Conservation (phyloP, 2,797 vertebrate genomes). For the Tangara arthus region DNA sequence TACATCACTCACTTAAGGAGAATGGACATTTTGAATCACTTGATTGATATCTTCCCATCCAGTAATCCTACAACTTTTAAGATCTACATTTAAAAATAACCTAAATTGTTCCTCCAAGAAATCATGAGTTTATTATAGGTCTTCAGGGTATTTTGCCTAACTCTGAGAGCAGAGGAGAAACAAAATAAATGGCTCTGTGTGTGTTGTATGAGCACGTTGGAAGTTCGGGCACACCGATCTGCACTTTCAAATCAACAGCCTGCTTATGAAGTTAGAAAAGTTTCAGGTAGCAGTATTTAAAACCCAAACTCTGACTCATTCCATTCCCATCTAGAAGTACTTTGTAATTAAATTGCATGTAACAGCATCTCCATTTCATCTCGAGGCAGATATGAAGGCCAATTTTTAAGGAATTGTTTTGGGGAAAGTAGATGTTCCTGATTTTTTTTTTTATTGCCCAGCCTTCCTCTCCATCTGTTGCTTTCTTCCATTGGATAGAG, state of each 20-base stretch:
- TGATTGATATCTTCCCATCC: slow-evolving; percentile 62
- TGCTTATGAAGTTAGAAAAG: not conserved
- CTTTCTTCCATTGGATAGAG: slow-evolving; percentile 30
- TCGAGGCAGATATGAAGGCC: not conserved
- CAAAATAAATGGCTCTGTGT: not conserved
- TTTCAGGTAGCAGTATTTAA: not conserved
- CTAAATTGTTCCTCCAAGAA: slow-evolving; percentile 48
- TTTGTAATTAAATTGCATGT: not conserved
- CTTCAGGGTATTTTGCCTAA: slow-evolving; percentile 39
- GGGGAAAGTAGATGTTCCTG: not conserved
- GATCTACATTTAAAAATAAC: slow-evolving; percentile 61
- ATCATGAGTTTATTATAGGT: slow-evolving; percentile 37
- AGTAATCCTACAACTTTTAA: slow-evolving; percentile 59
- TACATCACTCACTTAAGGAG: slow-evolving; percentile 39
- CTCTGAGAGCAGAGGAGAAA: slow-evolving; percentile 21
- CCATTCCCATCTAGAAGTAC: not conserved
- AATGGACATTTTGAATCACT: slow-evolving; percentile 61
- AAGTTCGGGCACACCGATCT: not conserved
- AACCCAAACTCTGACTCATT: not conserved
- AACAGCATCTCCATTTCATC: not conserved
- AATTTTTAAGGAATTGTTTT: not conserved
- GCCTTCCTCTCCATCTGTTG: slow-evolving; percentile 36
- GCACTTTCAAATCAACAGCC: not conserved
- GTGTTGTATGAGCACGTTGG: not conserved
- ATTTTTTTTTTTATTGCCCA: not conserved